These are phyloP conservation scores for Volucella bombylans DNA, from an alignment of 2,888 invertebrate genomes.

Conservation along the genomic window DNA sequence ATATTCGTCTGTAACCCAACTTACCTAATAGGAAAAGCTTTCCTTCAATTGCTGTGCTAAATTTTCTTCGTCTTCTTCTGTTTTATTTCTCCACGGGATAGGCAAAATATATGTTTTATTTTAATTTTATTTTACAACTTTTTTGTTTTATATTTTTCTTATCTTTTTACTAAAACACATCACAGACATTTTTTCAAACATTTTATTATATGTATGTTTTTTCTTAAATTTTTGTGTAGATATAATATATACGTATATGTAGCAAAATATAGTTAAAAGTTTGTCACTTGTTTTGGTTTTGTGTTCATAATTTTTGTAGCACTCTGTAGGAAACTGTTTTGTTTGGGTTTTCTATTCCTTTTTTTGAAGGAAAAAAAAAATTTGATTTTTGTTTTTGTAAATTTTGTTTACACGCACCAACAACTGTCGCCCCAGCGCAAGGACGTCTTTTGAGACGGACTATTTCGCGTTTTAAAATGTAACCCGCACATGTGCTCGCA, in stretches of 20 bases:
- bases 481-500: constrained; percentile 93
- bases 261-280: constrained; percentile 51
- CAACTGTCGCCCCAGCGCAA: constrained; percentile 98
- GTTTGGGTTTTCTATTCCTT: constrained; percentile 65
- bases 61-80: constrained; percentile 2
- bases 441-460: constrained; percentile 98
- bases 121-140: constrained; percentile 43
- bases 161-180: constrained; percentile 69
- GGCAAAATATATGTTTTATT: constrained; percentile 26
- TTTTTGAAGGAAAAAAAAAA: not conserved
- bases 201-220: constrained; percentile 1
- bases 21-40: constrained; percentile 70
- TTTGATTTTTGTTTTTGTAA: not conserved
- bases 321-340: constrained; percentile 75
- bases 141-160: constrained; percentile 38
- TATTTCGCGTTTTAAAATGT: constrained; percentile 97
- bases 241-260: constrained; percentile 20
- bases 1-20: constrained; percentile 12
- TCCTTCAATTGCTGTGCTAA: constrained; percentile 32
- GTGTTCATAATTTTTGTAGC: constrained; percentile 77
- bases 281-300: constrained; percentile 43
- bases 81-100: constrained; percentile 19
- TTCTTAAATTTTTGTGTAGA: too few relatives aligned
- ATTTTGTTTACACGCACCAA: constrained; percentile 75
- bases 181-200: constrained; percentile 73